A percentile compares a stretch with the other conserved stretches of the same genome.
Conservation (phyloP, 1,140 invertebrate species). For the Eufriesea mexicana region DNA sequence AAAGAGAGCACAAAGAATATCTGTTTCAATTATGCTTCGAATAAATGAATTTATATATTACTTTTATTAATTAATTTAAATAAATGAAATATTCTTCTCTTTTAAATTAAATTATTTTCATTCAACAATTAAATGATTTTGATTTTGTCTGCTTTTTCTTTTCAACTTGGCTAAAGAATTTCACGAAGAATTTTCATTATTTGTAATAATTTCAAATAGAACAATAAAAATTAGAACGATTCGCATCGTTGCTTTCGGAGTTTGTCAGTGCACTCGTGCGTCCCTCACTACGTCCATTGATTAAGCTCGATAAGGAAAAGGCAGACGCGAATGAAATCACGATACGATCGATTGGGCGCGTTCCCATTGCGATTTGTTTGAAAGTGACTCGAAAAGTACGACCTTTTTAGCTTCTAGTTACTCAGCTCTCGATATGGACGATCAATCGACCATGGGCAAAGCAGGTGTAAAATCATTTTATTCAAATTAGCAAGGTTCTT, state of each 20-base stretch:
- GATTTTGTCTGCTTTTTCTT: neutral
- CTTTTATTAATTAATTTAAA: too few relatives aligned
- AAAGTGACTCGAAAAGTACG: conserved; percentile 15
- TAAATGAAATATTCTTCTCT: neutral
- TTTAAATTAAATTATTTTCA: too few relatives aligned
- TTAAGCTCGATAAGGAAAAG: neutral
- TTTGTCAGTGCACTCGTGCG: neutral
- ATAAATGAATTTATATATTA: too few relatives aligned
- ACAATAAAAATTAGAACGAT: neutral
- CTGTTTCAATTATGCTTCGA: too few relatives aligned
- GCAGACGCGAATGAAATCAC: conserved; percentile 6
- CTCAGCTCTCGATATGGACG: neutral
- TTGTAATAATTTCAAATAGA: neutral
- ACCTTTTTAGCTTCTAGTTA: conserved; percentile 4
- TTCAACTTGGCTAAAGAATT: neutral
- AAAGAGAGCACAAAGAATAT: too few relatives aligned
- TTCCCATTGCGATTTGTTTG: conserved; percentile 19
- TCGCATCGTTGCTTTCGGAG: neutral
- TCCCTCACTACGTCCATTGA: neutral
- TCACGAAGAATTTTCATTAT: too few relatives aligned
- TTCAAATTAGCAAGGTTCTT: neutral
- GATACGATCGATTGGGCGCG: conserved; percentile 1
- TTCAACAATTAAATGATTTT: too few relatives aligned
- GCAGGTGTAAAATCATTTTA: conserved; percentile 22
- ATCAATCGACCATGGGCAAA: conserved; percentile 9